Evolutionary conservation across 2,888 invertebrate genomes (phyloP), one percentile per base, ranked within the genome.

Genomic region (Sclerodermus sp.): DNA sequence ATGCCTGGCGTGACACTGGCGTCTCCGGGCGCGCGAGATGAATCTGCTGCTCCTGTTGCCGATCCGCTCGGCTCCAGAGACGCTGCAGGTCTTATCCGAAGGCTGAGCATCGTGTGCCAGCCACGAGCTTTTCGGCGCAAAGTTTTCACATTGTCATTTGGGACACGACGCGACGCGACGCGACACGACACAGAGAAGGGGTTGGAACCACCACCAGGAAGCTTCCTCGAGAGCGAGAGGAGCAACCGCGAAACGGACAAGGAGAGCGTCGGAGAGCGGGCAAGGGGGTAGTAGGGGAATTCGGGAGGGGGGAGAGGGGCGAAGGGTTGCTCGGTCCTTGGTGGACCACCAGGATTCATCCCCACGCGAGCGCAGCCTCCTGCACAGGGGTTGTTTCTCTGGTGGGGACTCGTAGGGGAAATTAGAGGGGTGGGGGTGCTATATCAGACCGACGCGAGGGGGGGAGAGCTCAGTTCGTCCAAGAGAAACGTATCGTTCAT

Each of bases 401-500:
- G 59, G 74, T 65, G 67, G 72, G 69, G 67, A 62, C 36, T 47
- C 15, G 49, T 49, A 69, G 70, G 73, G 65, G 69, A 66, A 70
- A 54, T 55, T 52, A 56, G 65, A 73, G 74, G 76, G 75, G 77
- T 76, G 77, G 77, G 77, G 76, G 76, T 61, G 71, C 70, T 77
- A 77, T 77, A 77, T 71, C 71, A 73, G 62, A 51, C 58, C 58
- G 58, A 56, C 64, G 73, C 71, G 71, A 76, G 77, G 76, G 75
- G 77, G 76, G 77, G 77, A 77, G 69, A 72, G 71, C 65, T 76
- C 77, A 77, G 77, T 77, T 71, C 71, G 67, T 71, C 70, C 68
- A 73, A 76, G 73, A 74, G 69, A 60, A 76, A 72, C 76, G 77
- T 73, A 65, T 71, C 70, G 74, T 68, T 70, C 51, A 64, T 64